Evolutionary conservation across 2,113 vertebrate species (phyloP).

Genomic region (Xenopus tropicalis): UCB_Xtro_10.0 CM004443.2:14609501-14610000

Average conservation of each 20-base stretch:
- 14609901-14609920: conserved; percentile 3
- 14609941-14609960: background rate
- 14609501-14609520: background rate
- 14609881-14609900: background rate
- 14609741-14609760: background rate
- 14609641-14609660: no score
- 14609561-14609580: no score
- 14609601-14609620: no score
- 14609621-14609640: no score
- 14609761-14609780: conserved; percentile 18
- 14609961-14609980: background rate
- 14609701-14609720: conserved; percentile 13
- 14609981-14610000: no score
- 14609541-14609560: no score
- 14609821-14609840: background rate
- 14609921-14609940: background rate
- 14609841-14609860: conserved; percentile 40
- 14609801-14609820: conserved; percentile 36
- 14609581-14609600: no score
- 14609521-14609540: no score
- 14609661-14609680: no score
- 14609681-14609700: background rate
- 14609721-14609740: conserved; percentile 44
- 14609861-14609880: conserved; percentile 49
- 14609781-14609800: background rate